phyloP scores from a whole-genome alignment of 2,113 vertebrate species.

The Rhinolophus ferrumequinum region DNA sequence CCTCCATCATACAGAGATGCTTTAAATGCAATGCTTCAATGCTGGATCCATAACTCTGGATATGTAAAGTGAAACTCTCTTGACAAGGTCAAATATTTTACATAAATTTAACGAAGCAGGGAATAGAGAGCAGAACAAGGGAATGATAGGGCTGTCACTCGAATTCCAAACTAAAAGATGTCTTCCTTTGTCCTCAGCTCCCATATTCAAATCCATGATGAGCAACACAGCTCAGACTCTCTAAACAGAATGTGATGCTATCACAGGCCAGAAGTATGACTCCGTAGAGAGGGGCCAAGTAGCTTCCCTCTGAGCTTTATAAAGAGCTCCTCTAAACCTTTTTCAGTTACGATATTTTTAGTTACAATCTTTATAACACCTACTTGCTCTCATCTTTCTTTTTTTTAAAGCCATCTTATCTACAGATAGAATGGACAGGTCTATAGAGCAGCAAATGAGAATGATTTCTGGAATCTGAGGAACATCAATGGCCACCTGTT shows the following conservation, averaged over 20 bases:
- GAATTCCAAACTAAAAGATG: background rate
- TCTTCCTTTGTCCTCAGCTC: slow-evolving; percentile 45
- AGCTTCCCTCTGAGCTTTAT: background rate
- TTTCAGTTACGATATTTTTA: background rate
- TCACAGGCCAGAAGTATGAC: background rate
- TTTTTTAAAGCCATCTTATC: background rate
- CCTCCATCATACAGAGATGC: background rate
- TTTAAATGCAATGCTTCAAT: slow-evolving; percentile 21
- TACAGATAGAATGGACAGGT: background rate
- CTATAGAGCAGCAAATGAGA: background rate
- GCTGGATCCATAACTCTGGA: slow-evolving; percentile 1
- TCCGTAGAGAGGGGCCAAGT: background rate
- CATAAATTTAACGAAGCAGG: slow-evolving; percentile 40
- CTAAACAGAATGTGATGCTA: slow-evolving; percentile 21
- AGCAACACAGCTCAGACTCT: background rate
- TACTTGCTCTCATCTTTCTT: background rate
- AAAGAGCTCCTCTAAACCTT: background rate
- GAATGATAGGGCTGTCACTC: slow-evolving; percentile 37
- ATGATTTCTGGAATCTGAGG: background rate
- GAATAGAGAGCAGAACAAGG: background rate
- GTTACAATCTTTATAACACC: slow-evolving; percentile 23
- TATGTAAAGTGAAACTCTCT: background rate
- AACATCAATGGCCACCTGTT: background rate
- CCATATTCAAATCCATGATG: background rate
- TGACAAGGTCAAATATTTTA: slow-evolving; percentile 72